Evolutionary conservation across 92 coral and sea anemone genomes (phyloP).

Genomic region (Blastomussa wellsi): DNA sequence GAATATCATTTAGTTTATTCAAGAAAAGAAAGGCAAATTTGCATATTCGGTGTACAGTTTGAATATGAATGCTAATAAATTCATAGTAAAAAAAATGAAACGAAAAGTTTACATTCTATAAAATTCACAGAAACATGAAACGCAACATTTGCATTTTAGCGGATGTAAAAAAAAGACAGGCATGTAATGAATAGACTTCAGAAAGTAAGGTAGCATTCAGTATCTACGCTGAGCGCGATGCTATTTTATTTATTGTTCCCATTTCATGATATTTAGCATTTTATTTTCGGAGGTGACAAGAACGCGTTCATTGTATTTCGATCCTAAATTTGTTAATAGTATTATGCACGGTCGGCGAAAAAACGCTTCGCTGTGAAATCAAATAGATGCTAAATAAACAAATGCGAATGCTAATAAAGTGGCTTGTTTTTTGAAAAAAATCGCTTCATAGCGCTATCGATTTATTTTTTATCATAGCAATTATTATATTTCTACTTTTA

Average conservation of each 20-base stretch:
- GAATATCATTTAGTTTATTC: background rate
- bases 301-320: background rate
- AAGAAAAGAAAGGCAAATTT: conserved; percentile 2
- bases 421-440: background rate
- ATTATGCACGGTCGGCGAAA: background rate
- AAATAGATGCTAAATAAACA: background rate
- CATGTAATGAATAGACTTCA: background rate
- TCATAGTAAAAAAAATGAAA: background rate
- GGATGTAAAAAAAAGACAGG: background rate
- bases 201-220: background rate
- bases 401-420: background rate
- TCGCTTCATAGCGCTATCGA: background rate
- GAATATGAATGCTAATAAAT: background rate
- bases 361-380: background rate
- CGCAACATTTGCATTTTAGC: background rate
- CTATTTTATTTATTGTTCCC: background rate
- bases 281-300: background rate
- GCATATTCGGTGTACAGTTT: background rate
- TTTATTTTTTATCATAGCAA: background rate
- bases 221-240: background rate
- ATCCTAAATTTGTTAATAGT: background rate
- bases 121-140: background rate
- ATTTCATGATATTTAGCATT: conserved; percentile 1
- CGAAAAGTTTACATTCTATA: background rate
- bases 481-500: too few relatives aligned